Conservation (phyloP, 2,797 vertebrate species). For the Chaetophractus vellerosus region DNA sequence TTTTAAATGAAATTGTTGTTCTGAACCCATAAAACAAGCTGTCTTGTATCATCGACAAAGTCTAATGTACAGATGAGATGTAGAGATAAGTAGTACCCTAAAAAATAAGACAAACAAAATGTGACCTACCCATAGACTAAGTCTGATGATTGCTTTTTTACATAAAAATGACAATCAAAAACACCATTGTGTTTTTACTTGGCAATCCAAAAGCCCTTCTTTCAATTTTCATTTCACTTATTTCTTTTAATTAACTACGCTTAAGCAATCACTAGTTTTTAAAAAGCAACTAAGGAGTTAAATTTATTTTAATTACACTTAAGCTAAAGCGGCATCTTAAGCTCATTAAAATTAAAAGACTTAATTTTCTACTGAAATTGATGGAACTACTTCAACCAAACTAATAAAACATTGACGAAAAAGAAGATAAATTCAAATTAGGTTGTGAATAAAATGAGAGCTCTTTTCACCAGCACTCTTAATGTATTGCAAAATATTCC, state of each 20-base stretch:
- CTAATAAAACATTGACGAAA: neutral
- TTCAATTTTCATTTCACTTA: constrained; percentile 60
- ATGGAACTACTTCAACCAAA: neutral
- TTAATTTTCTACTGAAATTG: constrained; percentile 21
- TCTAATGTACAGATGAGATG: neutral
- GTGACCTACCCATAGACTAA: neutral
- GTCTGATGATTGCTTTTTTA: neutral
- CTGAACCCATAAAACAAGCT: constrained; percentile 41
- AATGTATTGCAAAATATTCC: constrained; percentile 13
- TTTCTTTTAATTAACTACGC: constrained; percentile 51
- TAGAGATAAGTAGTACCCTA: neutral
- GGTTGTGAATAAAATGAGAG: constrained; percentile 40
- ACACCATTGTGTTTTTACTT: constrained; percentile 2
- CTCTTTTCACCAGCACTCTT: constrained; percentile 9
- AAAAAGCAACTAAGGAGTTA: constrained; percentile 43
- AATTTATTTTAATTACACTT: neutral
- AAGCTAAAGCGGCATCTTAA: constrained; percentile 46
- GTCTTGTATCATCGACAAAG: constrained; percentile 24
- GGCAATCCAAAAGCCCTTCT: neutral
- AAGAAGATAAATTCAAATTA: constrained; percentile 12
- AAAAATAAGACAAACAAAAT: constrained; percentile 32
- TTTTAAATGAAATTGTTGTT: constrained; percentile 66
- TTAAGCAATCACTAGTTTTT: constrained; percentile 17
- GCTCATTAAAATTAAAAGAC: constrained; percentile 54
- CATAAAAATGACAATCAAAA: constrained; percentile 54